Conservation (phyloP, 2,113 vertebrate genomes). For the Muntiacus muntjak region DNA sequence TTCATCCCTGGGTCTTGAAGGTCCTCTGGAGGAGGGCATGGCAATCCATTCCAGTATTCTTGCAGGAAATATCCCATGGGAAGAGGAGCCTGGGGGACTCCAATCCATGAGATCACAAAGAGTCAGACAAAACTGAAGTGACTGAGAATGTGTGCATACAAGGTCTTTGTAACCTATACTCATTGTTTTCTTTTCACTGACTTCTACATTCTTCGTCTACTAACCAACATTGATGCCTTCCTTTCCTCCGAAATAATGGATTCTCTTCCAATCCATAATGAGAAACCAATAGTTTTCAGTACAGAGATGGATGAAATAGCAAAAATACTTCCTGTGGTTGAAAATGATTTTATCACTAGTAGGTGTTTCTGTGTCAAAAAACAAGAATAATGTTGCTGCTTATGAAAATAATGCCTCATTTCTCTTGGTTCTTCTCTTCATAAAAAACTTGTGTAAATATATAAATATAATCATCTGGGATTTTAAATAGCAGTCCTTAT, state of each 20-base stretch:
- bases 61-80: not conserved
- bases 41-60: not conserved
- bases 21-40: not conserved
- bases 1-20: not conserved
- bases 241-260: not conserved
- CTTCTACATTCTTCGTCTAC: not conserved
- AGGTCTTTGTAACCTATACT: not conserved
- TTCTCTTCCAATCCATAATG: not conserved
- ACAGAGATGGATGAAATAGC: not conserved
- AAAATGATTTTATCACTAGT: slow-evolving; percentile 17
- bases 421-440: not conserved
- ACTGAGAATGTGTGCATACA: not conserved
- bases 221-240: not conserved
- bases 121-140: not conserved
- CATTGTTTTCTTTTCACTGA: not conserved
- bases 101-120: not conserved
- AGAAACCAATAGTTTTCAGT: not conserved
- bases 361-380: not conserved
- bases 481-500: not conserved
- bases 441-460: not conserved
- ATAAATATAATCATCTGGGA: not conserved
- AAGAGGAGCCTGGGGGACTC: not conserved
- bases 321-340: not conserved
- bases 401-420: not conserved
- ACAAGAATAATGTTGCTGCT: not conserved